A percentile compares a stretch with the other conserved stretches of the same genome.
Conservation (phyloP, 1,140 invertebrate genomes). For the Colletes latitarsis region DNA sequence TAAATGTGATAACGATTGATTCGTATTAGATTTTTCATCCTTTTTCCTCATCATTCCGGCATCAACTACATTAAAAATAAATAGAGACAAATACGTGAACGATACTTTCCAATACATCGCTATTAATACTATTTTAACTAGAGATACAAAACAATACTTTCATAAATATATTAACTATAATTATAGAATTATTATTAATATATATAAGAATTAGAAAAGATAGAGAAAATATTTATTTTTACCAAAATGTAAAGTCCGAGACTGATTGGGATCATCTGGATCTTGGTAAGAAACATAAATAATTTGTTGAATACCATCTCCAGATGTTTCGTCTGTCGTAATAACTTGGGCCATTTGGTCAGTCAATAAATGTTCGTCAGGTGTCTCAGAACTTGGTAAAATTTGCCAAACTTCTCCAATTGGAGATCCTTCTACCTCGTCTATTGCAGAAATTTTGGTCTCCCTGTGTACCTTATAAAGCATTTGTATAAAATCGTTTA, state of each 20-base stretch:
- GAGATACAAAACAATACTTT: too few species aligned
- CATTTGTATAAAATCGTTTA: too few species aligned
- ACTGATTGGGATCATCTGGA: conserved; percentile 75
- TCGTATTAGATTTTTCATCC: conserved; percentile 51
- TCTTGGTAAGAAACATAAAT: conserved; percentile 82
- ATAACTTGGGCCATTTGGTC: conserved; percentile 67
- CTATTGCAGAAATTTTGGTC: conserved; percentile 61
- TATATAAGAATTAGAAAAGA: too few species aligned
- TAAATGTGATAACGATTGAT: conserved; percentile 63
- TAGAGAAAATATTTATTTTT: conserved; percentile 8
- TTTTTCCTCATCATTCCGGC: conserved; percentile 70
- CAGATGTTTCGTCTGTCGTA: conserved; percentile 65
- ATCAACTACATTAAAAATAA: conserved; percentile 62
- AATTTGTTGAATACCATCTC: conserved; percentile 76
- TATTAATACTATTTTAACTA: too few species aligned
- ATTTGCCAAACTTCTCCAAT: conserved; percentile 75
- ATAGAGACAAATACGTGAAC: conserved; percentile 1
- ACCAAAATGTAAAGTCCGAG: conserved; percentile 77
- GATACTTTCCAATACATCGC: too few species aligned
- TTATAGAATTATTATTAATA: too few species aligned
- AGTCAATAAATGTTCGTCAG: conserved; percentile 64
- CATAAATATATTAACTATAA: too few species aligned
- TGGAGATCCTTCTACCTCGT: conserved; percentile 59
- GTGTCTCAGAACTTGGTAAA: conserved; percentile 65
- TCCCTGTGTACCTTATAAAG: conserved; percentile 76